Conservation (phyloP, 37 sponge, comb jelly and placozoan genomes). For the Eunapius fragilis region DNA sequence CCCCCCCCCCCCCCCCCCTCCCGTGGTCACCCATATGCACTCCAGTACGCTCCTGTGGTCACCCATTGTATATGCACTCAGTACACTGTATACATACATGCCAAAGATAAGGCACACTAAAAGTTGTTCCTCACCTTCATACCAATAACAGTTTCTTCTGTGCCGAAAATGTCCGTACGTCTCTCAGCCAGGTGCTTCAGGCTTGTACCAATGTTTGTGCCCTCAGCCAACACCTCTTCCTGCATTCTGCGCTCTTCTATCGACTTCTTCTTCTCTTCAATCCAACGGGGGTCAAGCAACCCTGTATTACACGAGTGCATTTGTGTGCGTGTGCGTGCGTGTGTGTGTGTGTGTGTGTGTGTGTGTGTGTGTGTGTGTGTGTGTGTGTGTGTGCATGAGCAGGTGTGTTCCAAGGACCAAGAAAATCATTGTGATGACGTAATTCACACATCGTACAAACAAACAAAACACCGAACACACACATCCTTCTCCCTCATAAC, state of each 20-base stretch:
- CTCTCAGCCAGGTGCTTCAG: conserved; percentile 82
- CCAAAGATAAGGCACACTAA: too few species aligned
- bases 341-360: background rate
- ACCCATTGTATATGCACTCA: too few species aligned
- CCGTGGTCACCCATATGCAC: too few species aligned
- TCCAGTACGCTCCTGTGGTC: too few species aligned
- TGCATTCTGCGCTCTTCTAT: conserved; percentile 78
- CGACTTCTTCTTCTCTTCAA: conserved; percentile 62
- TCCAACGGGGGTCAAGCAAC: conserved; percentile 91
- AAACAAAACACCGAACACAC: too few species aligned
- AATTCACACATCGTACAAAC: too few species aligned
- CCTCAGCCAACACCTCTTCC: conserved; percentile 84
- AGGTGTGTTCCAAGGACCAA: background rate
- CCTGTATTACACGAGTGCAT: conserved; percentile 18
- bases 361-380: conserved; percentile 9
- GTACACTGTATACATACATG: too few species aligned
- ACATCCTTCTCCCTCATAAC: too few species aligned
- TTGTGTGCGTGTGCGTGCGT: background rate
- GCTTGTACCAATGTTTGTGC: conserved; percentile 70
- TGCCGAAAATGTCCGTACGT: conserved; percentile 96
- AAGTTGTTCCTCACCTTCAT: conserved; percentile 45
- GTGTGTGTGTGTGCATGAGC: background rate
- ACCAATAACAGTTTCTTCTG: conserved; percentile 94
- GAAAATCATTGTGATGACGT: too few species aligned
- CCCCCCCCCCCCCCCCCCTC: too few species aligned